Conservation (phyloP, 2,888 invertebrate species). For the Rotaria macrura region DNA sequence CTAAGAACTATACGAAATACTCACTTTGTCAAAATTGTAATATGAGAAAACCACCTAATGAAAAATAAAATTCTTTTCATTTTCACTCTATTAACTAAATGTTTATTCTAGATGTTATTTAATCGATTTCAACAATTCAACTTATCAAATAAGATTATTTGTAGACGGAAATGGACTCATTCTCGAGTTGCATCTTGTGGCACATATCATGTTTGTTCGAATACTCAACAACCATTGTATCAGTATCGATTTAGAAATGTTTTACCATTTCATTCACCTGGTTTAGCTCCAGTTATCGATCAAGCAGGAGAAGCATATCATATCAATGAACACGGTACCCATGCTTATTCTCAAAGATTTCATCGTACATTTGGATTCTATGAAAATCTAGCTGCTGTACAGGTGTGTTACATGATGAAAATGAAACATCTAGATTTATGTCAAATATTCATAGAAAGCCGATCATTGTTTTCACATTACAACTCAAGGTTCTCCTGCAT, state of each 20-base stretch:
- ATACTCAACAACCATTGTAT: not conserved
- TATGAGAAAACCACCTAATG: not conserved
- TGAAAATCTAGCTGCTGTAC: not conserved
- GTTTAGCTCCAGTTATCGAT: not conserved
- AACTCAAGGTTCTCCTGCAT: not conserved
- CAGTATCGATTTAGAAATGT: not conserved
- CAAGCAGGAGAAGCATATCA: not conserved
- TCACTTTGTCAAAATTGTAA: conserved; percentile 13
- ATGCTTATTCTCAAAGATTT: not conserved
- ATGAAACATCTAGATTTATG: too few species aligned
- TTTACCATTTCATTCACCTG: conserved; percentile 6
- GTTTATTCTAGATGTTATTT: not conserved
- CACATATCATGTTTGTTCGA: not conserved
- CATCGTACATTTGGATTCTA: conserved; percentile 4
- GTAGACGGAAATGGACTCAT: not conserved
- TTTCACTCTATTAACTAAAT: not conserved
- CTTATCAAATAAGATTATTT: not conserved
- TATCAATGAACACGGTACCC: not conserved
- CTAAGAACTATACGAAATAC: not conserved
- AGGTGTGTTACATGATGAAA: not conserved
- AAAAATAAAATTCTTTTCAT: not conserved
- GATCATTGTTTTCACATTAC: not conserved
- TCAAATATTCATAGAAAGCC: not conserved
- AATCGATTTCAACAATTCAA: not conserved
- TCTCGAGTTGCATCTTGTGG: not conserved